Evolutionary conservation across 2,888 invertebrate genomes (phyloP), one percentile per base, ranked within the genome.

Genomic region (Acrocyrtus sp.): DNA sequence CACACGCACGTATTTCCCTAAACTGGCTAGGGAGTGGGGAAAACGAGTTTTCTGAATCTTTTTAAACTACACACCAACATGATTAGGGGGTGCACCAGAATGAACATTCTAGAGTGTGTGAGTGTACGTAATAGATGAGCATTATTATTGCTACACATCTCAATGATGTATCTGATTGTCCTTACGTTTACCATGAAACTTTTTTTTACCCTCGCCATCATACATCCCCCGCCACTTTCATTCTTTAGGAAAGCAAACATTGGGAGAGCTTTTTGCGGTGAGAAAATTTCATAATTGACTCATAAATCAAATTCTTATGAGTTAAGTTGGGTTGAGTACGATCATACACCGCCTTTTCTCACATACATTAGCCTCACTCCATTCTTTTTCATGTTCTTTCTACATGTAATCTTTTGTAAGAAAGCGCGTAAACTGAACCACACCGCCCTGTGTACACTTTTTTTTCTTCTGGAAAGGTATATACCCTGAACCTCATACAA

Each of bases 251-350:
- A 58, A 60, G 72, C 63, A 72, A 65, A 63, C 65, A 65, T 27
- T 50, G 10, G 15, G n/a, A n/a, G 60, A 70, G 63, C 67, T 65
- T 69, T 76, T 75, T 77, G 77, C 77, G 79, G 79, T 79, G 79
- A 79, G 79, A 79, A 79, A 79, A 79, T 79, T 79, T 79, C 79
- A 79, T 79, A 79, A 79, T 79, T 79, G 79, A 79, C 77, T 79
- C 77, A 77, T 79, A 79, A 79, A 79, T 79, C 79, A 79, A 78
- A 75, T 72, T 67, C 75, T 78, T 78, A 75, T 75, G 75, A 75
- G 75, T 74, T 74, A 69, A 74, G 69, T 74, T 74, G 74, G 69
- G 69, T 34, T 65, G 69, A 74, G 61, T 65, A 63, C 41, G 72
- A 72, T 72, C 65, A 72, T 17, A 45, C 45, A 45, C 57, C 54